A percentile compares a stretch with the other conserved stretches of the same genome.
These are phyloP conservation scores for Muraenolepis orangiensis DNA, from an alignment of 2,797 vertebrate species.

Conservation along the genomic window DNA sequence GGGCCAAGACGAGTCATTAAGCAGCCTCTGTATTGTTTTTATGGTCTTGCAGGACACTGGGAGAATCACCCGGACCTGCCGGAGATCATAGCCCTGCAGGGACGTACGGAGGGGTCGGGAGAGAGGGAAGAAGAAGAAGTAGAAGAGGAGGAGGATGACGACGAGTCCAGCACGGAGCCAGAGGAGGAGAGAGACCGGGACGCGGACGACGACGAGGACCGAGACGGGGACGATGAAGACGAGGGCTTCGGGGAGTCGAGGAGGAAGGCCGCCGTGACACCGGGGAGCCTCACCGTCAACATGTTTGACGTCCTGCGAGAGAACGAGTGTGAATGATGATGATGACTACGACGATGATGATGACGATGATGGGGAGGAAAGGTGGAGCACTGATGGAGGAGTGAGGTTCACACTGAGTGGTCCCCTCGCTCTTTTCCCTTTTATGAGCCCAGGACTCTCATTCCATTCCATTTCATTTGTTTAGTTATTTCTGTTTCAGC, in stretches of 20 bases:
- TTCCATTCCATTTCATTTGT: constrained; percentile 36
- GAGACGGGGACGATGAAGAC: constrained; percentile 75
- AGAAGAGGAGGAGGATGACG: constrained; percentile 75
- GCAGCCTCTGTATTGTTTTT: background rate
- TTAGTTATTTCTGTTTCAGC: background rate
- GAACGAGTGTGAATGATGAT: constrained; percentile 72
- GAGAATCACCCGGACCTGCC: constrained; percentile 80
- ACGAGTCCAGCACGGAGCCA: constrained; percentile 83
- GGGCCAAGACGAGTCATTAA: background rate
- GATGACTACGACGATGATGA: background rate
- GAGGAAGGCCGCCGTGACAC: constrained; percentile 33
- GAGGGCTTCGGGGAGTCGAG: constrained; percentile 50
- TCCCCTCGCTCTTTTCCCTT: background rate
- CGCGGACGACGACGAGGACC: constrained; percentile 80
- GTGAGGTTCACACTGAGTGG: background rate
- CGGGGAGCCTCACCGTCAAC: constrained; percentile 67
- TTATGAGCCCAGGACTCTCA: constrained; percentile 4
- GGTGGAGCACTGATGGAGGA: background rate
- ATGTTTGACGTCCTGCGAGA: constrained; percentile 75
- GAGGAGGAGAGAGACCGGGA: constrained; percentile 83
- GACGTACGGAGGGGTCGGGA: constrained; percentile 55
- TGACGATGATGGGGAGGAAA: background rate
- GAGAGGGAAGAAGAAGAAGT: constrained; percentile 66
- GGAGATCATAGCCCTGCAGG: constrained; percentile 80
- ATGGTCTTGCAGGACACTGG: constrained; percentile 75